Base-by-base conservation (phyloP, 1,140 invertebrate genomes). In the Rhagoletis pomonella region DNA sequence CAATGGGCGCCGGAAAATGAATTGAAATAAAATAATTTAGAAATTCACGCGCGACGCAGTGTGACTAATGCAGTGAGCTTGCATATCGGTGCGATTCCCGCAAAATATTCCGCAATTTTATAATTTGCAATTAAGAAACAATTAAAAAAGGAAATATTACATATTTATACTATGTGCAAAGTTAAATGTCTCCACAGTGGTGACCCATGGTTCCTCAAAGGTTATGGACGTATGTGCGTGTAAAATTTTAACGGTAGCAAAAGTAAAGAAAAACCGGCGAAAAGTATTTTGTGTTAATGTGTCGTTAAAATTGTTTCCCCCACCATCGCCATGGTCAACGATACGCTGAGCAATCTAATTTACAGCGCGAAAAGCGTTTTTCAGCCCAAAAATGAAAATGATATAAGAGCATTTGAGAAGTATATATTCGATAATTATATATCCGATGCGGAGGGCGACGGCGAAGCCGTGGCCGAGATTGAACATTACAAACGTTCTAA, bases 341-440 rank as follows among this genome's bases (percentile, higher is more conserved):
- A 88, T 42, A 86, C 47, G n/a, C 42, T 88, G 42, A 88, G 50
- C 64, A 88, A 44, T 81, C 64, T 88, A 29, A 84, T 88, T 50
- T 55, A 62, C n/a, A 88, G 87, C 69, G 85, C 87, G 39, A 88
- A 88, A 62, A 88, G 87, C 81, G 87, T 88, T 62, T 86, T 88
- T 65, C 84, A 88, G 4, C 87, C 85, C n/a, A 44, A 84, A 42
- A 77, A 50, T 86, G 87, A 86, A 3, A 69, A 88, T 55, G 84
- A 88, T 60, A 47, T 88, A 17, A 59, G 50, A 65, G 86, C 87
- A 10, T 86, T 88, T 65, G 64, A 88, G 81, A 81, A 64, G 55
- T 86, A 73, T 44, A 65, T 88, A 29, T 88, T 77, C 58, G 73
- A 86, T 65, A 88, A 88, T 86, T 88, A 86, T 47, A 50, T 88